Conservation (phyloP, 2,797 vertebrate species). For the Tadarida brasiliensis region DNA sequence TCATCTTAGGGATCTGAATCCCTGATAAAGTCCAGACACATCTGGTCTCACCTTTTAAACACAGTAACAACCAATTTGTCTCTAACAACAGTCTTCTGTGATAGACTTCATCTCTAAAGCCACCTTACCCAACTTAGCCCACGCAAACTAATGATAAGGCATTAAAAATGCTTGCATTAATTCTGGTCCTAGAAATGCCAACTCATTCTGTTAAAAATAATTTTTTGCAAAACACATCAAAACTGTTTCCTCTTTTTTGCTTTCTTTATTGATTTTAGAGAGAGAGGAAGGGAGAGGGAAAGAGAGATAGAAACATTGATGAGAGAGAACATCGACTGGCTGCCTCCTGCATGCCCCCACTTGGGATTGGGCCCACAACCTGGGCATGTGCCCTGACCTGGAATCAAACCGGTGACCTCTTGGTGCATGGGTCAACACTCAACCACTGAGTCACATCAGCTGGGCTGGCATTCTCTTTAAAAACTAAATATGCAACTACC, state of each 20-base stretch:
- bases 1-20: neutral
- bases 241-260: slow-evolving; percentile 31
- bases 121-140: neutral
- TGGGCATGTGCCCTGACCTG: too few species aligned
- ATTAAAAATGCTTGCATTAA: slow-evolving; percentile 25
- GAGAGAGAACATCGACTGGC: too few species aligned
- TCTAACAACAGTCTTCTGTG: neutral
- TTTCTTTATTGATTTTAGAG: too few species aligned
- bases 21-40: neutral
- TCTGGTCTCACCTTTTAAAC: neutral
- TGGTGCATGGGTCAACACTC: too few species aligned
- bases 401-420: too few species aligned
- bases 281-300: too few species aligned
- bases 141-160: neutral
- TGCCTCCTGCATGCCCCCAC: too few species aligned
- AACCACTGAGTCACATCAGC: too few species aligned
- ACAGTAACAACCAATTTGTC: slow-evolving; percentile 1
- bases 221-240: slow-evolving; percentile 21
- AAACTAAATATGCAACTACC: neutral
- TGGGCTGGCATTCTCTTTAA: neutral
- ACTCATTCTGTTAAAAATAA: neutral
- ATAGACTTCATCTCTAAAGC: neutral
- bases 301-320: too few species aligned
- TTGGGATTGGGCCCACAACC: too few species aligned
- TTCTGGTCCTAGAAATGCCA: neutral